Evolutionary conservation across 2,113 vertebrate species (phyloP).

Genomic region (Chaenocephalus aceratus): DNA sequence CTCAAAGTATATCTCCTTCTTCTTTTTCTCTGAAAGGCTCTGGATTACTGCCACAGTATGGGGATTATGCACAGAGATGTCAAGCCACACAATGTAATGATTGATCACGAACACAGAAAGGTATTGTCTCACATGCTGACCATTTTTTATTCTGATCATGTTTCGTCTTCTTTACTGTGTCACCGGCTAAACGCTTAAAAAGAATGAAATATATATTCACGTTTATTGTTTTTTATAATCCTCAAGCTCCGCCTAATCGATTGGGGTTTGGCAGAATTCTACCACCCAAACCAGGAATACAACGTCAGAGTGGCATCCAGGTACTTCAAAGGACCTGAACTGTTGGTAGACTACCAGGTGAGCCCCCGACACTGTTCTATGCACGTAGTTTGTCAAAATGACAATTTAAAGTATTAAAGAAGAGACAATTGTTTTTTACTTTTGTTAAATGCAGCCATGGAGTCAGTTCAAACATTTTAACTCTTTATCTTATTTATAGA

Average conservation of each 20-base stretch:
- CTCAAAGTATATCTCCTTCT: not conserved
- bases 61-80: constrained; percentile 92
- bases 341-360: constrained; percentile 91
- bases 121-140: constrained; percentile 60
- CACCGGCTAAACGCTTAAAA: not conserved
- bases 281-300: constrained; percentile 91
- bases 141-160: not conserved
- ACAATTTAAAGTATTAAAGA: too few relatives aligned
- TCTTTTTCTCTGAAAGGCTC: constrained; percentile 62
- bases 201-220: not conserved
- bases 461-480: not conserved
- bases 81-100: constrained; percentile 92
- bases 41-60: constrained; percentile 90
- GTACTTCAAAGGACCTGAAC: constrained; percentile 91
- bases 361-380: not conserved
- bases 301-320: constrained; percentile 90
- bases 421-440: not conserved
- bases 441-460: not conserved
- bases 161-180: not conserved
- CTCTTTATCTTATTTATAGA: constrained; percentile 71
- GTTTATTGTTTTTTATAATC: not conserved
- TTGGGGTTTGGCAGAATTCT: constrained; percentile 91
- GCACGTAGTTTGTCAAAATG: not conserved
- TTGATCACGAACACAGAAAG: constrained; percentile 92
- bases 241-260: constrained; percentile 89